Conservation (phyloP, 2,888 invertebrate genomes). For the Nematopogon swammerdamellus region DNA sequence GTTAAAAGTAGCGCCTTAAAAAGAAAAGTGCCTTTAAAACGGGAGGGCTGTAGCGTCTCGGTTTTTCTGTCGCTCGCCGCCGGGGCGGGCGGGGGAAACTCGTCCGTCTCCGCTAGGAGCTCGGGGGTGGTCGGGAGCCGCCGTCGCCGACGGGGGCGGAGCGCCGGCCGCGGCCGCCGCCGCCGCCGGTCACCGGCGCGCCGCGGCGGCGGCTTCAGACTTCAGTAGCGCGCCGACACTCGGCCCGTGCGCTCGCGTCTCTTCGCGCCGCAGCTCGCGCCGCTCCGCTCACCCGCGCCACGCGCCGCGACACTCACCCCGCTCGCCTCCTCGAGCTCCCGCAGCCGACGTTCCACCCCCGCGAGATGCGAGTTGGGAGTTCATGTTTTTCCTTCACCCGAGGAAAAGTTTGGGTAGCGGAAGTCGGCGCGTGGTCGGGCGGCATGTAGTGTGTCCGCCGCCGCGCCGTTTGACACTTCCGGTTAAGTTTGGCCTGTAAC, state of each 20-base stretch:
- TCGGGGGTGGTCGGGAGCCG: slow-evolving; percentile 29
- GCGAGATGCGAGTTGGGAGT: too few species aligned
- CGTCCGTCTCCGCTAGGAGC: slow-evolving; percentile 25
- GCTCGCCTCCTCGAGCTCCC: too few species aligned
- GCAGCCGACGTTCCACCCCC: too few species aligned
- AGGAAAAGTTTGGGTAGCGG: too few species aligned
- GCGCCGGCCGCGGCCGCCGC: slow-evolving; percentile 58
- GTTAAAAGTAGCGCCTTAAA: slow-evolving; percentile 55
- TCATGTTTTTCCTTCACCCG: too few species aligned
- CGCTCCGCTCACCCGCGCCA: slow-evolving; percentile 26
- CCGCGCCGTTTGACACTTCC: background rate
- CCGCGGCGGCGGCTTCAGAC: slow-evolving; percentile 29
- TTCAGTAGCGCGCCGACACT: slow-evolving; percentile 58
- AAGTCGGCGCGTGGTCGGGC: background rate
- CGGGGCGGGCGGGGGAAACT: slow-evolving; percentile 33
- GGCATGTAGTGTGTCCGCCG: background rate
- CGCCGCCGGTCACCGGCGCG: slow-evolving; percentile 18
- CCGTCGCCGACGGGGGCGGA: slow-evolving; percentile 51
- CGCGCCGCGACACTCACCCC: too few species aligned
- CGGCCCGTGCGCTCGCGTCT: slow-evolving; percentile 43
- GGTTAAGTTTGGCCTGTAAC: background rate
- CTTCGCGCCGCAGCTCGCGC: slow-evolving; percentile 16
- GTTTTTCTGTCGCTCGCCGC: slow-evolving; percentile 31
- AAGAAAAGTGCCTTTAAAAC: slow-evolving; percentile 54
- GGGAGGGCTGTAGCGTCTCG: slow-evolving; percentile 53